Conservation (phyloP, 2,797 vertebrate genomes). For the Catamblyrhynchus diadema region DNA sequence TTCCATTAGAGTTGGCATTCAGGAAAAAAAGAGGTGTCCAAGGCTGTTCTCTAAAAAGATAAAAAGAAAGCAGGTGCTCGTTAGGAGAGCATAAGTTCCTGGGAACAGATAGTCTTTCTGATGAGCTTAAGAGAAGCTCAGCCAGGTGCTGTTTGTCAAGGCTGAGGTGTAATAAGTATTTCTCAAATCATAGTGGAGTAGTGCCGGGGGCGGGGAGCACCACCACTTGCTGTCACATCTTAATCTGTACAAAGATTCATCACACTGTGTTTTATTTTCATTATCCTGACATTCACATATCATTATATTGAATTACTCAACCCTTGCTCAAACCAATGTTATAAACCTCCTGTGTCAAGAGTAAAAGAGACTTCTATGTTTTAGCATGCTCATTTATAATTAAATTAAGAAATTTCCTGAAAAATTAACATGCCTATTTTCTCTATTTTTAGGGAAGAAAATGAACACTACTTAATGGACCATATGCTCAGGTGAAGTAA, state of each 20-base stretch:
- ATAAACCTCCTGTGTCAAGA: background rate
- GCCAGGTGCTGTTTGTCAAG: background rate
- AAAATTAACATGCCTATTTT: background rate
- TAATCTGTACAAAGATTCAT: background rate
- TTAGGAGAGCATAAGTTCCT: no score
- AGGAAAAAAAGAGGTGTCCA: background rate
- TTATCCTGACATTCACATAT: background rate
- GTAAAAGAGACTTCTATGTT: background rate
- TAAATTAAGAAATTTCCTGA: background rate
- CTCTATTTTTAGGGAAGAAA: background rate
- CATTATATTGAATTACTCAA: background rate
- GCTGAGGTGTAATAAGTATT: background rate
- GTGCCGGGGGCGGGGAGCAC: background rate
- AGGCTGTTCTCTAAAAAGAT: accelerated
- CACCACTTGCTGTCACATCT: background rate
- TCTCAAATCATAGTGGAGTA: background rate
- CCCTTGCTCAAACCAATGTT: background rate
- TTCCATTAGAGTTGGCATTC: background rate
- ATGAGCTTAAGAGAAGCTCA: background rate
- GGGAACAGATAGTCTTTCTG: background rate
- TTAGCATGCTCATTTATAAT: background rate
- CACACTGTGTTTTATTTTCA: background rate
- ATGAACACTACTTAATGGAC: background rate
- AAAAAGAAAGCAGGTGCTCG: accelerated
- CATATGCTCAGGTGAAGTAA: background rate